Conservation (phyloP, 92 coral and sea anemone species). For the Muricea muricata region DNA sequence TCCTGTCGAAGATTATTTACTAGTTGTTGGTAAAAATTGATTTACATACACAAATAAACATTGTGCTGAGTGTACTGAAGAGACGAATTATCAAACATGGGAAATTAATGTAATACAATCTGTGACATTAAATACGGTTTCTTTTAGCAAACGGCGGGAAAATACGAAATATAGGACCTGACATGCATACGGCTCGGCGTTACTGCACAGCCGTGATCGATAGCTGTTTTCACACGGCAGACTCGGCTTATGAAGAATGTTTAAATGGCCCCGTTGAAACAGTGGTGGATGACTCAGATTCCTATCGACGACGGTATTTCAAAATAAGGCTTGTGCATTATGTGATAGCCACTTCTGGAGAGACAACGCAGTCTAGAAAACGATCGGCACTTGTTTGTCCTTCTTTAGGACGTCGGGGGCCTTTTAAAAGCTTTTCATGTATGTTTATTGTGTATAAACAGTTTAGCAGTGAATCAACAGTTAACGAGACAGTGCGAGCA, state of each 20-base stretch:
- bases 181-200: neutral
- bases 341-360: no score
- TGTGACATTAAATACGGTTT: neutral
- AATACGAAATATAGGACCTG: neutral
- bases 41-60: neutral
- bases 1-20: conserved; percentile 7
- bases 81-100: neutral
- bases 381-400: neutral
- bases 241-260: neutral
- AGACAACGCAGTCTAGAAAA: neutral
- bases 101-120: neutral
- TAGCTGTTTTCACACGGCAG: neutral
- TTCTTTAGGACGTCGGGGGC: neutral
- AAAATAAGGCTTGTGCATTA: neutral
- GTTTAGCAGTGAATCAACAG: neutral
- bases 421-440: neutral
- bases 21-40: neutral
- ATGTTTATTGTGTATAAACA: no score
- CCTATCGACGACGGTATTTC: neutral
- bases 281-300: neutral
- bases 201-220: neutral
- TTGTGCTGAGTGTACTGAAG: conserved; percentile 19
- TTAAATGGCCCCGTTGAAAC: neutral
- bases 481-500: neutral
- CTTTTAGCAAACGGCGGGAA: neutral